Evolutionary conservation across 2,797 vertebrate species (phyloP).

Genomic region (Oryzias sinensis): DNA sequence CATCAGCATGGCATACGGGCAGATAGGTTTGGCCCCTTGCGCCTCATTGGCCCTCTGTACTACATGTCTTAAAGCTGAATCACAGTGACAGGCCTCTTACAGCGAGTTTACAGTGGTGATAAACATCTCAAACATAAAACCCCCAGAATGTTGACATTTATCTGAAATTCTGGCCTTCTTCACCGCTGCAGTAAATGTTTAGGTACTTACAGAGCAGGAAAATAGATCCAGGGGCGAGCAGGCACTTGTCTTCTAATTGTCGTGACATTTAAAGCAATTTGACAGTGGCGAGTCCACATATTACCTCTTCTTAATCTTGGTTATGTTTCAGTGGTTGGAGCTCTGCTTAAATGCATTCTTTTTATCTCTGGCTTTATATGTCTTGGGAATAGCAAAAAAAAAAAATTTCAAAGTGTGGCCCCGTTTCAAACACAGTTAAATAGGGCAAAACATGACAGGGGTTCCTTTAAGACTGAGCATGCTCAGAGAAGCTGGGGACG

Average conservation of each 20-base stretch:
- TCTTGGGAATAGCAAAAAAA: constrained; percentile 51
- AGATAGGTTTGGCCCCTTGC: constrained; percentile 78
- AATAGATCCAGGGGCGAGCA: constrained; percentile 29
- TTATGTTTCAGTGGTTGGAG: constrained; percentile 36
- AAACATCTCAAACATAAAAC: constrained; percentile 31
- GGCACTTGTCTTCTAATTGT: constrained; percentile 45
- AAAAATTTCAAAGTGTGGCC: constrained; percentile 53
- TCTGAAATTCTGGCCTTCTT: constrained; percentile 26
- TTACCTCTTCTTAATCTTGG: constrained; percentile 46
- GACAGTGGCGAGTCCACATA: constrained; percentile 23
- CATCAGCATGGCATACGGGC: constrained; percentile 95
- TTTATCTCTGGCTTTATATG: constrained; percentile 56
- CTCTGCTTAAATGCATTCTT: constrained; percentile 32
- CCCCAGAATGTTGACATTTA: constrained; percentile 46
- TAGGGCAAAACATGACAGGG: constrained; percentile 58
- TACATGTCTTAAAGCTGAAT: constrained; percentile 24
- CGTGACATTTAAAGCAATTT: constrained; percentile 63
- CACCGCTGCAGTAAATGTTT: constrained; percentile 39
- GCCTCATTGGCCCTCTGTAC: constrained; percentile 8
- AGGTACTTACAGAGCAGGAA: constrained; percentile 2
- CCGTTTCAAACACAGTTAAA: constrained; percentile 63
- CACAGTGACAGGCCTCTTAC: constrained; percentile 25
- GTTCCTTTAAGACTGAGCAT: constrained; percentile 43
- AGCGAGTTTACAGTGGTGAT: constrained; percentile 20
- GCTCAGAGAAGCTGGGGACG: constrained; percentile 27